Evolutionary conservation across 2,113 vertebrate genomes (phyloP).

Genomic region (Cygnus buccinator): DNA sequence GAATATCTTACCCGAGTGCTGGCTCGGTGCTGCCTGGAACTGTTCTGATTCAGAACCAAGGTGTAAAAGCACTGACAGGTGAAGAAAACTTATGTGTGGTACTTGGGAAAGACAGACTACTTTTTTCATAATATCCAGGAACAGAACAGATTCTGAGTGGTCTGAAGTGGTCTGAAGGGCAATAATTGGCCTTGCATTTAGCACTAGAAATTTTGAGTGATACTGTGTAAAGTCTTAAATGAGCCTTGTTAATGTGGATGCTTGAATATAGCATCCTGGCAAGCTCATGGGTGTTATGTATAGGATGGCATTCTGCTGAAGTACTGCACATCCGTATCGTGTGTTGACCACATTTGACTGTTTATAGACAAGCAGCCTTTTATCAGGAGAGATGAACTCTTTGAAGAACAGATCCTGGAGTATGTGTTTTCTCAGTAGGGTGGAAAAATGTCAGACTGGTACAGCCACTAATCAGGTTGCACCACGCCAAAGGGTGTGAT

Average conservation of each 20-base stretch:
- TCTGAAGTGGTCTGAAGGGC: neutral
- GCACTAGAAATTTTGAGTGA: neutral
- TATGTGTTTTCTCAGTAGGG: neutral
- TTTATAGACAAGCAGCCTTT: neutral
- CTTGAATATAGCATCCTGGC: neutral
- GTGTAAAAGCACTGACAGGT: neutral
- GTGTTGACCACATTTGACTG: neutral
- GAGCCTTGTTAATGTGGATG: neutral
- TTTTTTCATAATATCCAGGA: neutral
- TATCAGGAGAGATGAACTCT: neutral
- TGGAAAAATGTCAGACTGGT: neutral
- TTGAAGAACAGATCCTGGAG: neutral
- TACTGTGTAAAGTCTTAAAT: neutral
- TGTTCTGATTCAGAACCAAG: neutral
- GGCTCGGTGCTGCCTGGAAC: neutral
- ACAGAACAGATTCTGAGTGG: neutral
- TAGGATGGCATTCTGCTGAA: neutral
- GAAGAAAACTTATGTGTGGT: neutral
- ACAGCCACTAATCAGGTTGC: neutral
- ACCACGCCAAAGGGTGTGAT: neutral
- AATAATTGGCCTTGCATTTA: neutral
- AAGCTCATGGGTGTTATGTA: neutral
- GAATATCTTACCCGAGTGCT: neutral
- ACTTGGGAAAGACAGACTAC: neutral
- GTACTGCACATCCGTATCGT: neutral